Base-by-base conservation (phyloP, 2,113 vertebrate genomes). In the Synodontis membranacea region DNA sequence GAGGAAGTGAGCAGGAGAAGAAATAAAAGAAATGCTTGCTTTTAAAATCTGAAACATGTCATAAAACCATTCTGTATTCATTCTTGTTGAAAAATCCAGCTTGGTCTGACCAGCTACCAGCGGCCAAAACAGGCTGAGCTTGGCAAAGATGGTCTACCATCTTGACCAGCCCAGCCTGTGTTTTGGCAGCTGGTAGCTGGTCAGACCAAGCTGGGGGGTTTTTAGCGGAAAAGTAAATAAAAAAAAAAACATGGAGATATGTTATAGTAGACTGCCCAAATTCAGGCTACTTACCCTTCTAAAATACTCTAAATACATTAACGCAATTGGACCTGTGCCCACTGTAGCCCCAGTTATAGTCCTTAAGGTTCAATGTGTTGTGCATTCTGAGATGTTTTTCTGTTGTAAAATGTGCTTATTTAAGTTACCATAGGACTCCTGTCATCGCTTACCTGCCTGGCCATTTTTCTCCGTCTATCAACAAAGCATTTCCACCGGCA, bases 221-320 rank as follows among this genome's bases (percentile, higher is more conserved):
- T 75, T n/a, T 75, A n/a, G 10, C 10, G n/a, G 72, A 75, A 75
- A 75, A 44, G 42, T 75, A 75, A 75, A 75, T 48, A 75, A 42
- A 42, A 11, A n/a, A 75, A 75, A 42, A 42, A 11, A n/a, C 46
- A 48, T n/a, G 12, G 72, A 75, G 42, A 48, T 44, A 46, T 74
- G 42, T n/a, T 28, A 75, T 75, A 46, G 72, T 46, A 75, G 42
- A 48, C 23, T 46, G 72, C 25, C 4, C 25, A 46, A 46, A 75
- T 46, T 1, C 42, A 28, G 12, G 10, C n/a, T 28, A 75, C n/a
- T 28, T 75, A 44, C 42, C 42, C 23, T 25, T 70, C 34, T 34
- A 17, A 11, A 10, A 70, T 70, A 42, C 19, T 42, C 37, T 42
- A 70, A 42, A 39, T 70, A 70, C 7, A 23, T 39, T 42, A 37